Base-by-base conservation (phyloP, 2,888 invertebrate species). In the Spodoptera littoralis region DNA sequence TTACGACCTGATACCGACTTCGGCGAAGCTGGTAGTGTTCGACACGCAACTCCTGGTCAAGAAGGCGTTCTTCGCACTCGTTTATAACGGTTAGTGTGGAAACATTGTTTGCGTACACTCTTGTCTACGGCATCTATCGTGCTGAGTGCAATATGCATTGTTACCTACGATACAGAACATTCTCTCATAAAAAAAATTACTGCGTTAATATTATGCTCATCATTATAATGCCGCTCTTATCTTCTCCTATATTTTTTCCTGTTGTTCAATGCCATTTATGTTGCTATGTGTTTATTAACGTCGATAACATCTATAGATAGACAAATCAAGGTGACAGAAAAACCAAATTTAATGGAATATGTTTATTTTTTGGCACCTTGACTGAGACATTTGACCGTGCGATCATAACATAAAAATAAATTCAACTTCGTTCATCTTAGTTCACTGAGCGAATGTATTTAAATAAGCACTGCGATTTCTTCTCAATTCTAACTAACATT, bases 1-100 rank as follows among this genome's bases (percentile, higher is more conserved):
- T 94, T 99, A 99, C 95, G 99, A 99, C 96, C 96, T 99, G 93
- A 99, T 99, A 90, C 99, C 99, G 70, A 99, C 99, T 68, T 99
- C 99, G 85, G 99, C 99, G 80, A 99, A 99, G 95, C 96, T 99
- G 90, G 99, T 99, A 79, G 99, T 99, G 69, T 99, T 99, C 93
- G 99, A 99, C 95, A 99, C 99, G 50, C 98, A 99, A 91, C 96
- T 99, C 69, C 97, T 99, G 80, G 99, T 99, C 76, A 98, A 99
- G 95, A 99, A 99, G 93, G 99, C 99, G 55, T 99, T 99, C 95
- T 99, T 99, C 95, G 99, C 99, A 46, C 96, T 99, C 76, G 99
- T 99, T 65, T 99, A 99, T 94, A 99, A 99, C 96, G 99, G 98
- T 97, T 85, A 96, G 93, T 90, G 68, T 64, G 56, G 70, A 41